phyloP scores from a whole-genome alignment of 2,113 vertebrate species.

The Phycodurus eques region DNA sequence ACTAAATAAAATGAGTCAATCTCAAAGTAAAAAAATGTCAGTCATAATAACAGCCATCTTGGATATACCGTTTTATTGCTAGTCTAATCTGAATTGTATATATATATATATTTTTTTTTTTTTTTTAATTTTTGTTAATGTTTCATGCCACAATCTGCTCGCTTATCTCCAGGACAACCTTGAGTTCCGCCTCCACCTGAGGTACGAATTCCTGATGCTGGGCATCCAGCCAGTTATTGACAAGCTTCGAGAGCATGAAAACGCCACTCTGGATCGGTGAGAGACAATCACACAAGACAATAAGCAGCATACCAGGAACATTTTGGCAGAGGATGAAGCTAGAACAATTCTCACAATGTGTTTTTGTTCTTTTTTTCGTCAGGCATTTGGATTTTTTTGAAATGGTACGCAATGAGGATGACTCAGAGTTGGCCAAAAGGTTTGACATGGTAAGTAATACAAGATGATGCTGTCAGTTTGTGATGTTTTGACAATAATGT shows the following conservation, averaged over 20 bases:
- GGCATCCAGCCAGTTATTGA: conserved; percentile 97
- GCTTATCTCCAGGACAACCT: conserved; percentile 82
- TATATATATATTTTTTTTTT: too few relatives aligned
- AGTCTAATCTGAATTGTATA: too few relatives aligned
- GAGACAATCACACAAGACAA: conserved; percentile 5
- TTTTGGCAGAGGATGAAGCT: neutral
- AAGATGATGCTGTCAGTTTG: neutral
- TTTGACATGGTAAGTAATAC: conserved; percentile 85
- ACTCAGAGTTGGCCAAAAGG: conserved; percentile 86
- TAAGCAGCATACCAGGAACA: neutral
- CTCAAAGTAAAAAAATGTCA: too few relatives aligned
- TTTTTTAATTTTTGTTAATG: too few relatives aligned
- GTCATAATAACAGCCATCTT: too few relatives aligned
- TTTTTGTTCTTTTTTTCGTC: conserved; percentile 3
- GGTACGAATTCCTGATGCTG: conserved; percentile 97
- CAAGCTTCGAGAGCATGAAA: conserved; percentile 92
- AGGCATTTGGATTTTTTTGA: conserved; percentile 99
- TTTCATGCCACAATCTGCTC: neutral
- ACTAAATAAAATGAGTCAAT: too few relatives aligned
- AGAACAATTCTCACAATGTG: neutral
- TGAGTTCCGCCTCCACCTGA: conserved; percentile 92
- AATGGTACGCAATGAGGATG: conserved; percentile 97
- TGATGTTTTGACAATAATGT: neutral
- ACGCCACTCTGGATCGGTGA: conserved; percentile 92
- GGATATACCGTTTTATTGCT: too few relatives aligned